Evolutionary conservation across 2,888 invertebrate species (phyloP), one percentile per base, ranked within the genome.

Genomic region (Calameuta pallipes): DNA sequence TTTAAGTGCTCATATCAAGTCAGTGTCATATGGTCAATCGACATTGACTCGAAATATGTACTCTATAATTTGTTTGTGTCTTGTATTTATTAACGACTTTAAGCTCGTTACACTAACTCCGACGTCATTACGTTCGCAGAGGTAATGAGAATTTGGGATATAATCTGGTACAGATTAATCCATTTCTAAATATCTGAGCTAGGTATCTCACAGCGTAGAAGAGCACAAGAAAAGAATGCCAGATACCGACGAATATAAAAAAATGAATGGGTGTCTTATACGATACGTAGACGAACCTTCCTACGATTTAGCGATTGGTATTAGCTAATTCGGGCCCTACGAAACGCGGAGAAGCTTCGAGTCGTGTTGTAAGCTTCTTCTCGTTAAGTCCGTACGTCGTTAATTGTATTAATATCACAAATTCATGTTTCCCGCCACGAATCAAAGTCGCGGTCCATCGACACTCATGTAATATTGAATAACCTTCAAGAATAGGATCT

Each of bases 201-300:
- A 71, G 71, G 71, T 71, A 71, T 34, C 71, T 33, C 23, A 71
- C 34, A 31, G 31, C 33, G 31, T 33, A 71, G 71, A 71, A 71
- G 71, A 71, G 71, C 13, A 71, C 31, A 71, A 34, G 12, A 83
- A 84, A 85, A 82, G 84, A 87, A 89, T 87, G 86, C 85, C 87
- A 83, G 85, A 87, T 85, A 87, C 85, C 87, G 86, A 88, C 82
- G 83, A 56, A 86, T 84, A 85, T 79, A 86, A 87, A 83, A 33
- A 82, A 78, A 78, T 69, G 82, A 73, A 80, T 75, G 78, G 77
- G 69, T 78, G 33, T 41, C 70, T 36, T 76, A 30, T 74, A 68
- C 41, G 35, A 37, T 77, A 69, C 34, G 68, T 37, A 37, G 23
- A 23, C 33, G 13, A 71, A 71, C 30, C 33, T 31, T 33, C 31